phyloP scores from a whole-genome alignment of 2,113 vertebrate species.

The Lontra canadensis region DNA sequence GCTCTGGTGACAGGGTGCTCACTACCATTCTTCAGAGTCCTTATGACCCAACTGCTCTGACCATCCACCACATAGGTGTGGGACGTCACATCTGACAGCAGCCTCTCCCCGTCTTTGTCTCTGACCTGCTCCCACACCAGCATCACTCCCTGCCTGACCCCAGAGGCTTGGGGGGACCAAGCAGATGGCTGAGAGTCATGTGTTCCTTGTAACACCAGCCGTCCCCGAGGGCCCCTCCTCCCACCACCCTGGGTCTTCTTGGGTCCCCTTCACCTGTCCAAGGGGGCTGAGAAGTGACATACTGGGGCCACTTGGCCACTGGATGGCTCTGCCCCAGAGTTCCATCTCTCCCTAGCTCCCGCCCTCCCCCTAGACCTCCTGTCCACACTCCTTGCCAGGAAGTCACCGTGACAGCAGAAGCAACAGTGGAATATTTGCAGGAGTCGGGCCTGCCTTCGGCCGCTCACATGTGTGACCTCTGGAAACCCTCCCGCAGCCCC shows the following conservation, averaged over 20 bases:
- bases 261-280: not conserved
- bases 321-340: not conserved
- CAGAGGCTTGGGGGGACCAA: not conserved
- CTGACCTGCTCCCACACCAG: not conserved
- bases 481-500: fast-evolving
- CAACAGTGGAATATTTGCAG: not conserved
- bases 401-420: fast-evolving
- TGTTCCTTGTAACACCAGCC: not conserved
- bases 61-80: too few species aligned
- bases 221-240: not conserved
- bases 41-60: not conserved
- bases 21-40: not conserved
- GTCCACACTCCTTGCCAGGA: not conserved
- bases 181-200: fast-evolving
- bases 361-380: fast-evolving
- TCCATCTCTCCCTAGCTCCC: not conserved
- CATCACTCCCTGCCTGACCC: not conserved
- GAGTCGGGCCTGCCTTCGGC: fast-evolving
- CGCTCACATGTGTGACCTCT: fast-evolving
- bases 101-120: not conserved
- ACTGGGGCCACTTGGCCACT: fast-evolving
- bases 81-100: not conserved
- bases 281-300: not conserved
- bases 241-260: not conserved
- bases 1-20: not conserved